Conservation (phyloP, 2,888 invertebrate species). For the Cephalotes varians region DNA sequence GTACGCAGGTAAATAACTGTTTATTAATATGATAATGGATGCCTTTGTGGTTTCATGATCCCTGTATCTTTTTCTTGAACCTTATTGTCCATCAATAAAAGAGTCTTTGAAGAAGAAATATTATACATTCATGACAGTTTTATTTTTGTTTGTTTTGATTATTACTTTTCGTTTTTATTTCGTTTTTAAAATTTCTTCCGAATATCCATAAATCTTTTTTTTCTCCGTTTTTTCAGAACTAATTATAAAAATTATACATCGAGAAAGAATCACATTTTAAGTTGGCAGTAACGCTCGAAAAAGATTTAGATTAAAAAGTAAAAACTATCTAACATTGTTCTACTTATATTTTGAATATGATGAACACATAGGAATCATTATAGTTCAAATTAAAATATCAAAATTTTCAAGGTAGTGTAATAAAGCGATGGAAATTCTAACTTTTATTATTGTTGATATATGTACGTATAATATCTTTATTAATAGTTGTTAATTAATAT, state of each 20-base stretch:
- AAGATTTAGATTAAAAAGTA: conserved; percentile 16
- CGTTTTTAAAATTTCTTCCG: conserved; percentile 69
- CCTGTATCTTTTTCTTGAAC: conserved; percentile 55
- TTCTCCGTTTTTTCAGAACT: conserved; percentile 48
- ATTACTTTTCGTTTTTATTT: conserved; percentile 61
- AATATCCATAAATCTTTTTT: conserved; percentile 42
- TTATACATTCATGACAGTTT: no score
- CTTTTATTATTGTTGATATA: not conserved
- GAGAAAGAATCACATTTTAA: conserved; percentile 56
- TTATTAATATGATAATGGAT: conserved; percentile 63
- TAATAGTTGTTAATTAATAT: conserved; percentile 22
- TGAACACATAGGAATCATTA: not conserved
- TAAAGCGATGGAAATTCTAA: not conserved
- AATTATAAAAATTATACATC: conserved; percentile 54
- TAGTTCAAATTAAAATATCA: not conserved
- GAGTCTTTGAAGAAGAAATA: conserved; percentile 41
- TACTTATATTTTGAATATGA: not conserved
- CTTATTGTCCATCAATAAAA: conserved; percentile 72
- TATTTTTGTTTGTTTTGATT: conserved; percentile 38
- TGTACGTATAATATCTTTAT: not conserved
- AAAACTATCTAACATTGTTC: not conserved
- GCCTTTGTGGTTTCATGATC: conserved; percentile 54
- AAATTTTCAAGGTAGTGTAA: not conserved
- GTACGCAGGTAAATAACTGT: not conserved
- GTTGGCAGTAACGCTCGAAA: conserved; percentile 4